Conservation (phyloP, 2,888 invertebrate species). For the Lepidocyrtoides sp. region DNA sequence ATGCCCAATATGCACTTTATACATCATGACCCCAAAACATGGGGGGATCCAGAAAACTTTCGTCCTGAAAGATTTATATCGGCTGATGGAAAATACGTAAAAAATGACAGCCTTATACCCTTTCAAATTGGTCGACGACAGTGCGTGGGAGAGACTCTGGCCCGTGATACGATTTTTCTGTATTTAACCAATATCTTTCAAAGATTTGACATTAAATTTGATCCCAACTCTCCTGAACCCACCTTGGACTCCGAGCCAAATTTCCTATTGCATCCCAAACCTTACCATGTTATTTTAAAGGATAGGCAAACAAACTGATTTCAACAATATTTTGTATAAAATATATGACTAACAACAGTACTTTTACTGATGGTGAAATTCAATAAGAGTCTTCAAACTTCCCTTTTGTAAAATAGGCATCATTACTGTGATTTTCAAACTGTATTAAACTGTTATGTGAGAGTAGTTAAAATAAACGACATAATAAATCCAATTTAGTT, state of each 20-base stretch:
- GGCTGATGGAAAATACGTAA: constrained; percentile 71
- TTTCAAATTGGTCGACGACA: constrained; percentile 78
- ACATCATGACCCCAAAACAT: constrained; percentile 77
- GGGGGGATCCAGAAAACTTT: constrained; percentile 77
- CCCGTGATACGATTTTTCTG: constrained; percentile 75
- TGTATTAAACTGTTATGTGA: too few relatives aligned
- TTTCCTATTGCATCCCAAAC: constrained; percentile 40
- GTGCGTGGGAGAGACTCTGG: constrained; percentile 79
- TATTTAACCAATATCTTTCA: constrained; percentile 75
- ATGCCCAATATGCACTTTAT: constrained; percentile 69
- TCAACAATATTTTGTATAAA: neutral
- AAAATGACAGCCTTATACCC: constrained; percentile 74
- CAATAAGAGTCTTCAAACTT: too few relatives aligned
- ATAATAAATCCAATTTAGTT: too few relatives aligned
- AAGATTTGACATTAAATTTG: constrained; percentile 55
- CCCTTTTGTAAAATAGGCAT: too few relatives aligned
- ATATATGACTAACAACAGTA: too few relatives aligned
- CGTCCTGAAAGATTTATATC: constrained; percentile 78
- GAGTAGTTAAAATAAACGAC: too few relatives aligned
- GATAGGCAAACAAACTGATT: constrained; percentile 34
- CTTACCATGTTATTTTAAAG: constrained; percentile 46
- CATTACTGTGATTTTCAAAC: too few relatives aligned
- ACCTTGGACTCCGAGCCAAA: neutral
- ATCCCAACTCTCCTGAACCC: constrained; percentile 48
- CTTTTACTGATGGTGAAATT: too few relatives aligned